Evolutionary conservation across 2,797 vertebrate genomes (phyloP), one percentile per base, ranked within the genome.

Genomic region (Pygocentrus nattereri): DNA sequence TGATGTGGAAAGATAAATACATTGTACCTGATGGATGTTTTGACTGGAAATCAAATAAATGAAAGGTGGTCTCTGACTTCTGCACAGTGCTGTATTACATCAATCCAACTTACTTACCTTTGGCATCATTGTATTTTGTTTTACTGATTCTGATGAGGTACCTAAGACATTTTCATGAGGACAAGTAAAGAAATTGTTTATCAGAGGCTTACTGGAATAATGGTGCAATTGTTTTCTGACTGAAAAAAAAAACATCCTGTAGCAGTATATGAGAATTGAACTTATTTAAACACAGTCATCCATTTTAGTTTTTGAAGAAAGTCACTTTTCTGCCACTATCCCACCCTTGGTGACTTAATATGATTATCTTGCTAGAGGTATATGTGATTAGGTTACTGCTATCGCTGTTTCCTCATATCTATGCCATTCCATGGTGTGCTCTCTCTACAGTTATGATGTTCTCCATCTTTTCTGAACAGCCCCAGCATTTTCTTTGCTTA

Each of bases 371-470:
- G 72, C 87, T 84, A 78, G 41, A 90, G 84, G 88, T 85, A 87
- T 83, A 91, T 91, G 84, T 88, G 88, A 93, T 90, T 90, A 90
- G 88, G 85, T 88, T 88, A 87, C 88, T 89, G 84, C 85, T 85
- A 88, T 92, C 88, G 85, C 70, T 74, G 80, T 87, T 87, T 89
- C 88, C 85, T 88, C 89, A 86, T 61, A 41, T 52, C 38, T 67
- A 58, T 79, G 74, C 59, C 79, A 76, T 70, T 77, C 80, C 76
- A 71, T 73, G 54, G 61, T 64, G 49, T 1, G 23, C 83, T 65
- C 19, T n/a, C 19, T 67, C 41, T 38, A 54, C 31, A 78, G 79
- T 85, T 86, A 50, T 78, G 73, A 82, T 82, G 83, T 52, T 73
- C 50, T 84, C n/a, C 58, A 50, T 58, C 19, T 71, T 71, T 61